phyloP scores from a whole-genome alignment of 2,797 vertebrate genomes.

The Ctenochaetus hawaiiensis region DNA sequence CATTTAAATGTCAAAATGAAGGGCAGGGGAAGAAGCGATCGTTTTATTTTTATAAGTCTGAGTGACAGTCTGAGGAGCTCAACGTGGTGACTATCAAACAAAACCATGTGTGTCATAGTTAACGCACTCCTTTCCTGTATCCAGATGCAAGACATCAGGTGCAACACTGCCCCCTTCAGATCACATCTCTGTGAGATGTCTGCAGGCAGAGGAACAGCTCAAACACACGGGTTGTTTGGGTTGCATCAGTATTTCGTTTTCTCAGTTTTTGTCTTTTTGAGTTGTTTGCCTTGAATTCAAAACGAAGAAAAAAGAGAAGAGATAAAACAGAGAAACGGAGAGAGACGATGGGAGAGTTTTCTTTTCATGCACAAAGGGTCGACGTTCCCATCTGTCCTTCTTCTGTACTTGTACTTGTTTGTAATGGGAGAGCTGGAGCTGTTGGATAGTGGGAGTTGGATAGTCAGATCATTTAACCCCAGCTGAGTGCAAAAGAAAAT shows the following conservation, averaged over 20 bases:
- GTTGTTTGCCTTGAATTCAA: slow-evolving; percentile 13
- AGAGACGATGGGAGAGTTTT: too few relatives aligned
- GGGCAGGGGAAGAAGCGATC: slow-evolving; percentile 18
- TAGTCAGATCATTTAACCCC: background rate
- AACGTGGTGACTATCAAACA: background rate
- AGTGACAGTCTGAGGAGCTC: slow-evolving; percentile 14
- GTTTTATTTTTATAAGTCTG: slow-evolving; percentile 25
- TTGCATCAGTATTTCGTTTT: slow-evolving; percentile 23
- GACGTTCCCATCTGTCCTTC: background rate
- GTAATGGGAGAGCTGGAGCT: background rate
- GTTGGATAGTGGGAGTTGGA: background rate
- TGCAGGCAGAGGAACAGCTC: background rate
- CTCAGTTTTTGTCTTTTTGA: background rate
- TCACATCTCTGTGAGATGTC: background rate
- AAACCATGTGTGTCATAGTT: background rate
- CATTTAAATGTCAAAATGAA: slow-evolving; percentile 57
- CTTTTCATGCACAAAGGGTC: too few relatives aligned
- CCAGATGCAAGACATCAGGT: background rate
- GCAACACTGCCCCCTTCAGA: slow-evolving; percentile 75
- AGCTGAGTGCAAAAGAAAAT: background rate
- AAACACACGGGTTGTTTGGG: background rate
- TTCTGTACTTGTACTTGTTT: background rate
- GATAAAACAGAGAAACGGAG: slow-evolving; percentile 4
- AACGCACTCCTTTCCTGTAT: background rate
- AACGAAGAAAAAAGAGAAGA: background rate